A percentile compares a stretch with the other conserved stretches of the same genome.
These are phyloP conservation scores for Hemichromis elongatus DNA, from an alignment of 2,113 vertebrate genomes.

Conservation along the genomic window DNA sequence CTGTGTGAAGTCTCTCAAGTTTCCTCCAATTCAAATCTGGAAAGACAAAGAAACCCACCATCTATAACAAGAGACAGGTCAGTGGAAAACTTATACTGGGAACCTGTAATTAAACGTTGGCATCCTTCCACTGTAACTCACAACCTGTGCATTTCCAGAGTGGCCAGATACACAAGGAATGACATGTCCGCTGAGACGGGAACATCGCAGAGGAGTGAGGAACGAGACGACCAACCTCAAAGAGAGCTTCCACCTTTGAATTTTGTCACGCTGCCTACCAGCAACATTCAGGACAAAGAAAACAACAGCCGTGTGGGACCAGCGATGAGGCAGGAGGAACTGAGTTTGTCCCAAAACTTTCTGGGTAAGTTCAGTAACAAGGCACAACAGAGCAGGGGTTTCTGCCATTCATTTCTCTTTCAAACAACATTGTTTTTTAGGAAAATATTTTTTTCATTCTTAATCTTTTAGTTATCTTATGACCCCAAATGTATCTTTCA, in stretches of 20 bases:
- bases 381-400: neutral
- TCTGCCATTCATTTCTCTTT: neutral
- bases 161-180: neutral
- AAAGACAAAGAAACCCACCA: neutral
- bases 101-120: conserved; percentile 67
- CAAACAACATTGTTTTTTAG: fast-evolving
- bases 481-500: fast-evolving
- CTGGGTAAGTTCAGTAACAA: conserved; percentile 37
- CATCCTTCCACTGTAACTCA: conserved; percentile 46
- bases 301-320: conserved; percentile 6
- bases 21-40: conserved; percentile 4
- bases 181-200: neutral
- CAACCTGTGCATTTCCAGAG: conserved; percentile 56
- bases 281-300: neutral
- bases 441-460: fast-evolving
- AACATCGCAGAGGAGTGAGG: neutral
- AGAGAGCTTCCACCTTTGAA: neutral
- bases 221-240: neutral
- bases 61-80: conserved; percentile 18
- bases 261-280: neutral
- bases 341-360: conserved; percentile 34
- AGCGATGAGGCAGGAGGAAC: neutral
- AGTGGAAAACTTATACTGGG: conserved; percentile 44
- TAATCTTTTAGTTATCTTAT: neutral
- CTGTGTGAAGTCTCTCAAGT: neutral